A percentile compares a stretch with the other conserved stretches of the same genome.
These are phyloP conservation scores for Penaeus vannamei DNA, from an alignment of 1,140 invertebrate species.

Conservation along the genomic window DNA sequence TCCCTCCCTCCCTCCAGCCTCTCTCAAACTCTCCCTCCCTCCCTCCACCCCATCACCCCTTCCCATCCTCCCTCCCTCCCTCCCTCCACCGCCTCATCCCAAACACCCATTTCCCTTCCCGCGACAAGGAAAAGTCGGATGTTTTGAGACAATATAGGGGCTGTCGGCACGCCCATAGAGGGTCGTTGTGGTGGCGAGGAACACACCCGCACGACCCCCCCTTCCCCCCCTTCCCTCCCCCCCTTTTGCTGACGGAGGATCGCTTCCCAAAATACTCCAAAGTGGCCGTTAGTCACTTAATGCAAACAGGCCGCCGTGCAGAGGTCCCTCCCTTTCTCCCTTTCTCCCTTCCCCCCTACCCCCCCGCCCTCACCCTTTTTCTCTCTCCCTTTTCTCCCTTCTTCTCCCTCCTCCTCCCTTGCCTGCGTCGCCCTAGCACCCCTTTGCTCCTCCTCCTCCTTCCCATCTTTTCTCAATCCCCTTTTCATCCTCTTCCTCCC, in stretches of 20 bases:
- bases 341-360: too few species aligned
- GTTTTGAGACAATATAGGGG: conserved; percentile 62
- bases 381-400: too few species aligned
- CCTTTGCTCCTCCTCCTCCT: too few species aligned
- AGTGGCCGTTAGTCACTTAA: conserved; percentile 61
- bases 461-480: too few species aligned
- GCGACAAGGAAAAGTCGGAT: conserved; percentile 35
- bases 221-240: conserved; percentile 35
- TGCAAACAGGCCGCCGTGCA: conserved; percentile 50
- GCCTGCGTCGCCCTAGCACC: too few species aligned
- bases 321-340: not conserved
- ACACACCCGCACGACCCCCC: conserved; percentile 27
- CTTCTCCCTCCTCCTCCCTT: too few species aligned
- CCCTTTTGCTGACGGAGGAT: conserved; percentile 43
- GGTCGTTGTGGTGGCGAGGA: conserved; percentile 50
- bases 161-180: conserved; percentile 52
- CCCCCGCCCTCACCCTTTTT: too few species aligned
- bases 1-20: not conserved
- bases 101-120: not conserved
- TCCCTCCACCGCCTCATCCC: not conserved
- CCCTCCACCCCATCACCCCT: not conserved
- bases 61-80: not conserved
- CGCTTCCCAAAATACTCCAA: conserved; percentile 57
- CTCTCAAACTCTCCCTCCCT: not conserved
- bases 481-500: too few species aligned